Conservation (phyloP, 2,888 invertebrate species). For the Nephrotoma appendiculata region DNA sequence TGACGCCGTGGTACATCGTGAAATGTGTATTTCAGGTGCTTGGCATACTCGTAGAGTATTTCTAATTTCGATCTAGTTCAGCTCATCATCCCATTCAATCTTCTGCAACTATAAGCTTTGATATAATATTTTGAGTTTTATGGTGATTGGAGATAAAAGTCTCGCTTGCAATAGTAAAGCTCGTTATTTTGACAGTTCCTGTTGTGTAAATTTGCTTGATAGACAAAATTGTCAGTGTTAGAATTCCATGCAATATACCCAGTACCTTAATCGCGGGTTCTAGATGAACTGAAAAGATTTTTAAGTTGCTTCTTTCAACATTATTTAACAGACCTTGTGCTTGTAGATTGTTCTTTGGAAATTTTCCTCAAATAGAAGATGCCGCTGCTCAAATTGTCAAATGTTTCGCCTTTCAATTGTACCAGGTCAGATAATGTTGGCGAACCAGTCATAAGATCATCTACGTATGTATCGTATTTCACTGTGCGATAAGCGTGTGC, state of each 20-base stretch:
- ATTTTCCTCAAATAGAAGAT: neutral
- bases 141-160: neutral
- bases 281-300: neutral
- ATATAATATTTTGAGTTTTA: neutral
- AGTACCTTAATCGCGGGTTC: neutral
- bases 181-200: neutral
- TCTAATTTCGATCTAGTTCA: neutral
- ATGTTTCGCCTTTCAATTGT: neutral
- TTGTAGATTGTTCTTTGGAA: neutral
- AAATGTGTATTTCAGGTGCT: neutral
- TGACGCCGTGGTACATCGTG: neutral
- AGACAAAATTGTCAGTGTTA: neutral
- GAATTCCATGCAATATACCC: neutral
- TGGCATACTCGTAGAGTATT: neutral
- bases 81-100: neutral
- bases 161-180: neutral
- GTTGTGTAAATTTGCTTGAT: neutral
- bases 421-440: neutral
- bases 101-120: conserved; percentile 3
- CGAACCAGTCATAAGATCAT: neutral
- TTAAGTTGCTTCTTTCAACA: neutral
- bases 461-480: too few relatives aligned
- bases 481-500: too few relatives aligned
- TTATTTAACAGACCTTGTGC: neutral
- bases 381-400: neutral